Conservation (phyloP, 2,113 vertebrate genomes). For the Spea bombifrons region DNA sequence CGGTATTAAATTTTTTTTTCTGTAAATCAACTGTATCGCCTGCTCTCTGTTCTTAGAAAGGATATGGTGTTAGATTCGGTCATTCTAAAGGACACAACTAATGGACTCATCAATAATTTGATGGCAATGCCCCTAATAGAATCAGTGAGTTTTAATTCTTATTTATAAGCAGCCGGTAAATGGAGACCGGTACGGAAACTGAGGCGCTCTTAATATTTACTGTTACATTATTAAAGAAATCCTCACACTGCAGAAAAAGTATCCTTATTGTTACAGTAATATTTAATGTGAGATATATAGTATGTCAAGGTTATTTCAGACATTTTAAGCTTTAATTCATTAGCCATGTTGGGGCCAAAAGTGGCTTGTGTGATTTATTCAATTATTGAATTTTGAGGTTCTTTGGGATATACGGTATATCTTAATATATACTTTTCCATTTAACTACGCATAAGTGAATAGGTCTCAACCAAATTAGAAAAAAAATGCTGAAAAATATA, state of each 20-base stretch:
- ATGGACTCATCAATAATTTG: constrained; percentile 47
- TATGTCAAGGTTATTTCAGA: constrained; percentile 34
- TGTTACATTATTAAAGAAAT: constrained; percentile 47
- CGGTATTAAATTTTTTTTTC: background rate
- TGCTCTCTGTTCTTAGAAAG: constrained; percentile 19
- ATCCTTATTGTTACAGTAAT: constrained; percentile 38
- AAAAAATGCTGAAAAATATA: too few relatives aligned
- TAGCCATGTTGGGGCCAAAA: background rate
- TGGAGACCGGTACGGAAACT: constrained; percentile 37
- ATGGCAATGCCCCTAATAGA: constrained; percentile 41
- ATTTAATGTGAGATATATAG: constrained; percentile 19
- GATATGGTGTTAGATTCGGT: constrained; percentile 17
- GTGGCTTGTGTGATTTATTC: background rate
- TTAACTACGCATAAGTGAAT: too few relatives aligned
- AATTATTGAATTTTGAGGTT: background rate
- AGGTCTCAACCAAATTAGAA: too few relatives aligned
- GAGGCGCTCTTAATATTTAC: constrained; percentile 42
- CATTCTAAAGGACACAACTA: constrained; percentile 40
- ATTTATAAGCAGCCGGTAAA: constrained; percentile 46
- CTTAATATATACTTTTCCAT: background rate
- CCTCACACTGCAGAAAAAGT: constrained; percentile 32
- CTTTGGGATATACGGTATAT: background rate
- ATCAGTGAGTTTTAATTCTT: constrained; percentile 38
- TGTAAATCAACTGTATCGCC: constrained; percentile 6
- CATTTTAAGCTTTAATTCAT: background rate